phyloP scores from a whole-genome alignment of 2,797 vertebrate species.

The Serranus cabrilla region DNA sequence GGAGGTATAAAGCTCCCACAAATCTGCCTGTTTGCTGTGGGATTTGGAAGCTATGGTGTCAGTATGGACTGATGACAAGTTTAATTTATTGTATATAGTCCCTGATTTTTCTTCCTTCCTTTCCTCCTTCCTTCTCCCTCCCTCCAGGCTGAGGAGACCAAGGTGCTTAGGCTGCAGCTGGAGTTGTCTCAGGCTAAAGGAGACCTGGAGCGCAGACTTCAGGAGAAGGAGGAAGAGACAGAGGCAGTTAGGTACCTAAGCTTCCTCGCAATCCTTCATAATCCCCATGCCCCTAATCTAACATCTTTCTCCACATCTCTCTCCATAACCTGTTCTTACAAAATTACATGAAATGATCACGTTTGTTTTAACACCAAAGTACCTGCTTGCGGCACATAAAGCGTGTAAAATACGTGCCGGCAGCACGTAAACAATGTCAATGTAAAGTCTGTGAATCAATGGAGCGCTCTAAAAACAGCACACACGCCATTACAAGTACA shows the following conservation, averaged over 20 bases:
- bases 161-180: constrained; percentile 87
- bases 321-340: too few species aligned
- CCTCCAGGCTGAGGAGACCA: constrained; percentile 87
- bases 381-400: too few species aligned
- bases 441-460: too few species aligned
- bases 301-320: neutral
- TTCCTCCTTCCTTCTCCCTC: neutral
- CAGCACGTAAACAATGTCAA: too few species aligned
- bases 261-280: neutral
- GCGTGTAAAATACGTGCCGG: too few species aligned
- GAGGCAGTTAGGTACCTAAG: constrained; percentile 82
- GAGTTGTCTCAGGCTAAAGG: constrained; percentile 87
- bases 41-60: neutral
- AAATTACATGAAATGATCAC: too few species aligned
- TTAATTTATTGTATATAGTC: neutral
- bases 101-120: neutral
- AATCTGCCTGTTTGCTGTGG: neutral
- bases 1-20: constrained; percentile 77
- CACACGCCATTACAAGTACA: too few species aligned
- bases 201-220: constrained; percentile 85
- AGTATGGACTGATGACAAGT: neutral
- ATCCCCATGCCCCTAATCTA: too few species aligned
- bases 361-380: too few species aligned
- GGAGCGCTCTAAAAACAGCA: too few species aligned
- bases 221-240: constrained; percentile 89